Evolutionary conservation across 2,888 invertebrate genomes (phyloP).

Genomic region (Hirtodrosophila histrioides): DNA sequence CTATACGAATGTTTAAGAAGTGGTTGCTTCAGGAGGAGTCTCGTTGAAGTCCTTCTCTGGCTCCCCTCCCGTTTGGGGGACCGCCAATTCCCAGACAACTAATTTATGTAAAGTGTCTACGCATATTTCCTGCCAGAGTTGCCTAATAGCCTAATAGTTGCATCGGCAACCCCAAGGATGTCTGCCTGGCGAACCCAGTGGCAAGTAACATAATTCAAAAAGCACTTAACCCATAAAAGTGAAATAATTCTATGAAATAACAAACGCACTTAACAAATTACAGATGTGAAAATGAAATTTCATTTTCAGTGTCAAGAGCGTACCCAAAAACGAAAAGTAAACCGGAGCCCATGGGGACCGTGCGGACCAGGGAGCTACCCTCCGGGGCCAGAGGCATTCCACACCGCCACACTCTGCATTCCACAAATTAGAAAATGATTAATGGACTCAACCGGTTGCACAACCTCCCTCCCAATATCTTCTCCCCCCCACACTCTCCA

Average conservation of each 20-base stretch:
- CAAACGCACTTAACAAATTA: slow-evolving; percentile 85
- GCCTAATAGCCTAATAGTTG: slow-evolving; percentile 39
- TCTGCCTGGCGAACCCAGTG: slow-evolving; percentile 10
- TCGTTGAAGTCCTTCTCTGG: no score
- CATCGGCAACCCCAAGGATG: slow-evolving; percentile 45
- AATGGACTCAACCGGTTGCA: slow-evolving; percentile 84
- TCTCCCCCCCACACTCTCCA: neutral
- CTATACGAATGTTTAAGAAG: no score
- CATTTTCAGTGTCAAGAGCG: slow-evolving; percentile 72
- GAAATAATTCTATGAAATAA: slow-evolving; percentile 79
- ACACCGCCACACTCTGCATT: slow-evolving; percentile 75
- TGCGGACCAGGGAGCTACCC: slow-evolving; percentile 33
- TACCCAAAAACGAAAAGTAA: slow-evolving; percentile 13
- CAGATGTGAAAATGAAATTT: slow-evolving; percentile 84
- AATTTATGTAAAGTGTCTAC: slow-evolving; percentile 65
- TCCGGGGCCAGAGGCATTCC: slow-evolving; percentile 50
- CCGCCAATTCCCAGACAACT: slow-evolving; percentile 67
- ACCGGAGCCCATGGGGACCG: slow-evolving; percentile 40
- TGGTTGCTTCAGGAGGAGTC: no score
- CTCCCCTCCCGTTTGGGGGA: neutral
- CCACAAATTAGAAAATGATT: slow-evolving; percentile 85
- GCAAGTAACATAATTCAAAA: slow-evolving; percentile 62
- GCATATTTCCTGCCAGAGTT: slow-evolving; percentile 49
- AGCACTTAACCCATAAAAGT: slow-evolving; percentile 80
- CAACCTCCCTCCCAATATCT: slow-evolving; percentile 16